Percentiles rank a stretch among this genome's conserved stretches.
These are phyloP conservation scores for Stylophora pistillata DNA, from an alignment of 64 coral and sea anemone genomes.

Conservation along the genomic window DNA sequence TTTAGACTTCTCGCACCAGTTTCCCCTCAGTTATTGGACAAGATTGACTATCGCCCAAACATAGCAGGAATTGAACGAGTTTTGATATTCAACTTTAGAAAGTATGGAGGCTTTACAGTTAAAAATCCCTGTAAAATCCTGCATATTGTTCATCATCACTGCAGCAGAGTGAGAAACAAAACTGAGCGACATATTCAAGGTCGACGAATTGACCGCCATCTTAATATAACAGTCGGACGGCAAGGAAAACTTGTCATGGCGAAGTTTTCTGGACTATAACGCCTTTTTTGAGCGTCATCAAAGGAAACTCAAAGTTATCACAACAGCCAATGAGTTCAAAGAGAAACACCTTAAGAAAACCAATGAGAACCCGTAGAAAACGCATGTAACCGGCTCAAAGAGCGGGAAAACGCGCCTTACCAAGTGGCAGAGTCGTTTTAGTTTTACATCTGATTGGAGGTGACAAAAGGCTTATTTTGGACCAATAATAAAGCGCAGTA, in stretches of 20 bases:
- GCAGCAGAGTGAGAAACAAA: slow-evolving; percentile 48
- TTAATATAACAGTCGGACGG: slow-evolving; percentile 50
- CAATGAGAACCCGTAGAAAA: too few species aligned
- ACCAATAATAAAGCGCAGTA: too few species aligned
- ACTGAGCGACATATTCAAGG: slow-evolving; percentile 54
- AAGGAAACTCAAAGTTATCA: too few species aligned
- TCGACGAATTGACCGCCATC: slow-evolving; percentile 58
- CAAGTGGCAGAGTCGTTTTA: too few species aligned
- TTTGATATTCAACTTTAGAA: slow-evolving; percentile 69
- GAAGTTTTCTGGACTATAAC: slow-evolving; percentile 77
- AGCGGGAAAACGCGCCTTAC: too few species aligned
- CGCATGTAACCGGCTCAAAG: too few species aligned
- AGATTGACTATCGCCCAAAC: slow-evolving; percentile 68
- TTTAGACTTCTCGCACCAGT: slow-evolving; percentile 65
- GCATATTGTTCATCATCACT: slow-evolving; percentile 86
- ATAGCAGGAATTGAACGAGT: slow-evolving; percentile 82
- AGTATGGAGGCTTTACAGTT: slow-evolving; percentile 61
- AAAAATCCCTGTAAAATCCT: slow-evolving; percentile 94
- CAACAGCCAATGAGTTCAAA: too few species aligned
- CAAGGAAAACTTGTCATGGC: slow-evolving; percentile 40
- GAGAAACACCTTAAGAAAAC: too few species aligned
- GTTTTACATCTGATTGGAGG: too few species aligned
- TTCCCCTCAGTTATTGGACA: slow-evolving; percentile 41
- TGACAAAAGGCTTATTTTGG: too few species aligned
- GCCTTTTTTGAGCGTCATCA: not conserved